Conservation (phyloP, 2,888 invertebrate genomes). For the Tuberolachnus salignus region DNA sequence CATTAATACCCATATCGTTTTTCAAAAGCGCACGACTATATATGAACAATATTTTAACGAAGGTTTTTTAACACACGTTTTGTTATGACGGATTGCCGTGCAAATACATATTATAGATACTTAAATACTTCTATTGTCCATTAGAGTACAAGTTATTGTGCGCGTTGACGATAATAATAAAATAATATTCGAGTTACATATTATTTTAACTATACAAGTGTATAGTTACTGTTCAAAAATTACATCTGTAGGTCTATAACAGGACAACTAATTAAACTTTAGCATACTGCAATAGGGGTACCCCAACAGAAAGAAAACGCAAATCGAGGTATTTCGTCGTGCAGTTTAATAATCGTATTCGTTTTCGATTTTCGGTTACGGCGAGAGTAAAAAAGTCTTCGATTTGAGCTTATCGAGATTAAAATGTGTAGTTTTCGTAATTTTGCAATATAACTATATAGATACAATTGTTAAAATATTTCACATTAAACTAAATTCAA, state of each 20-base stretch:
- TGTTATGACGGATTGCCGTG: constrained; percentile 8
- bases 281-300: too few species aligned
- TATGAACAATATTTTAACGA: constrained; percentile 18
- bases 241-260: too few species aligned
- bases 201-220: neutral
- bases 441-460: too few species aligned
- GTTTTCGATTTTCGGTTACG: too few species aligned
- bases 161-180: constrained; percentile 6
- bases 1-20: neutral
- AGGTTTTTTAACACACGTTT: constrained; percentile 5
- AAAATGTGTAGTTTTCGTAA: too few species aligned
- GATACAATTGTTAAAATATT: too few species aligned
- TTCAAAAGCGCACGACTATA: neutral
- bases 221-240: too few species aligned
- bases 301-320: too few species aligned
- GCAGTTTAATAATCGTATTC: neutral
- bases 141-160: neutral
- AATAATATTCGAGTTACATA: neutral
- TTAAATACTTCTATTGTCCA: constrained; percentile 35
- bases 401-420: too few species aligned
- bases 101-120: neutral
- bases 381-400: too few species aligned
- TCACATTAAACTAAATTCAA: too few species aligned
- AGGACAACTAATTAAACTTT: too few species aligned
- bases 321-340: neutral